phyloP scores from a whole-genome alignment of 2,888 invertebrate genomes.

The Drosophila quasianomalipes region DNA sequence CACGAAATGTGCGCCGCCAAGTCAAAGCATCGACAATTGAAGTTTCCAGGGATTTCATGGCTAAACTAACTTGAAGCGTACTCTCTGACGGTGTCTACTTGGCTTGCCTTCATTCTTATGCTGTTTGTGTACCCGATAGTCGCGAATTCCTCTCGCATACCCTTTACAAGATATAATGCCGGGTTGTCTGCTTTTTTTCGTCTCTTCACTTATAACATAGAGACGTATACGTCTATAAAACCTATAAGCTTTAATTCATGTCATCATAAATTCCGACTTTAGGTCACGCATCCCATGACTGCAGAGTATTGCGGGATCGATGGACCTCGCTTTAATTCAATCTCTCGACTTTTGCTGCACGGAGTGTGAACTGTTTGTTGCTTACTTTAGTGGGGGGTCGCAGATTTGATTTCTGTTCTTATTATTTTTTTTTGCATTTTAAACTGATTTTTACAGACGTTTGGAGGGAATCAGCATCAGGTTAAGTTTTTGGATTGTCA shows the following conservation, averaged over 20 bases:
- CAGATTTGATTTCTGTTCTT: constrained; percentile 64
- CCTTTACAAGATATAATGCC: not conserved
- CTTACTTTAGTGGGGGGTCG: constrained; percentile 56
- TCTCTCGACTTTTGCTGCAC: constrained; percentile 16
- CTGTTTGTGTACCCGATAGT: constrained; percentile 65
- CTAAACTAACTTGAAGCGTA: constrained; percentile 61
- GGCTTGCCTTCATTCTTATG: constrained; percentile 65
- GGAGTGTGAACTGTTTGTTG: constrained; percentile 50
- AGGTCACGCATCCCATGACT: not conserved
- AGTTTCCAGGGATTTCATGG: constrained; percentile 67
- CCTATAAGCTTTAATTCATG: not conserved
- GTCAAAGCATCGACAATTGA: constrained; percentile 46
- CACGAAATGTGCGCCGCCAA: constrained; percentile 37
- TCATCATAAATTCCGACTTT: not conserved
- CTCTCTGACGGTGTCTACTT: constrained; percentile 27
- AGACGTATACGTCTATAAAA: not conserved
- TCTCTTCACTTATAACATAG: not conserved
- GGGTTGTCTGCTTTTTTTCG: constrained; percentile 1
- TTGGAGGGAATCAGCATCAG: constrained; percentile 16
- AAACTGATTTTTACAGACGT: constrained; percentile 37
- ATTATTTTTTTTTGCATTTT: constrained; percentile 11
- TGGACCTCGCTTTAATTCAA: not conserved
- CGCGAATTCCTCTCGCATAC: constrained; percentile 45
- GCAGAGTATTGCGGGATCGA: constrained; percentile 10
- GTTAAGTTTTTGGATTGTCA: constrained; percentile 45